Evolutionary conservation across 2,888 invertebrate species (phyloP), one percentile per base, ranked within the genome.

Genomic region (Diachrysia chrysitis): DNA sequence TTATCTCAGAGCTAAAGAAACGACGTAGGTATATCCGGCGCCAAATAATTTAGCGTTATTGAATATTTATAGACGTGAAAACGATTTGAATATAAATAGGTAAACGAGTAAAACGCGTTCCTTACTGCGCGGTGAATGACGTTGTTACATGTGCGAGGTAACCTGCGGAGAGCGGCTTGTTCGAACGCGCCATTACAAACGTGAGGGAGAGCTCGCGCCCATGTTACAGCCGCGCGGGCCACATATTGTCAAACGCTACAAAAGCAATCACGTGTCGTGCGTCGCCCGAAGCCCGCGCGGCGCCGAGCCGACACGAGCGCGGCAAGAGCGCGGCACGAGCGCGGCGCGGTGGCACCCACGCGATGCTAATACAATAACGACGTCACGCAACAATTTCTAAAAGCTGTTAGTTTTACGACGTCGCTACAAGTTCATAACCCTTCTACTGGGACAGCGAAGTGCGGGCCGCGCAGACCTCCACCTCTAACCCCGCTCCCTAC

Each of bases 391-490:
- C 51, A 25, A 57, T 48, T 58, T 48, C 37, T 9, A 46, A 42
- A 65, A 63, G 62, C 58, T 63, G 64, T 65, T 64, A 63, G 51
- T 69, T 66, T 78, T 63, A 69, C 51, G 66, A 74, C 54, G 25
- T 68, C 65, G 58, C 21, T 51, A n/a, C 56, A 70, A 72, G 56
- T 69, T 61, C n/a, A 23, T 51, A 78, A 79, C 76, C 67, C 69
- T 75, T 69, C 55, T 67, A 60, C 19, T n/a, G 32, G 58, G 48
- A 29, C 3, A n/a, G 37, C 23, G 6, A 32, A 29, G n/a, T 57
- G 23, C 25, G 29, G n/a, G 21, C 32, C 35, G 16, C 5, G 29
- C 35, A 48, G 55, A 32, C 54, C 48, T 1, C 23, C 57, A 9
- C 37, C 14, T 29, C 54, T 19, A n/a, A 9, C 9, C 29, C 48